A percentile compares a stretch with the other conserved stretches of the same genome.
Evolutionary conservation across 2,888 invertebrate genomes (phyloP).

Genomic region (Mylabris sibirica): DNA sequence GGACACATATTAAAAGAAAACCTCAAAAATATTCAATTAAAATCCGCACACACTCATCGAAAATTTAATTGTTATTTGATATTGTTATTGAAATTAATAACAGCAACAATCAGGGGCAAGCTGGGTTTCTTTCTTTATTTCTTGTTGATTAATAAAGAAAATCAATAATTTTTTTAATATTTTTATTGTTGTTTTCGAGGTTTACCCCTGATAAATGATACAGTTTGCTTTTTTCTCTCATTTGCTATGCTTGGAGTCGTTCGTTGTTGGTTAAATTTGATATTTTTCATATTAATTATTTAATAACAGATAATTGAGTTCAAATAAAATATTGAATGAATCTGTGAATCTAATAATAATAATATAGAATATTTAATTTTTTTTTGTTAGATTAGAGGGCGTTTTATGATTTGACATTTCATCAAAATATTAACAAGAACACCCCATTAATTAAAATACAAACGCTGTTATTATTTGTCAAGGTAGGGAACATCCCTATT

Average conservation of each 20-base stretch:
- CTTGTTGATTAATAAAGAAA: neutral
- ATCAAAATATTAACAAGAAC: constrained; percentile 14
- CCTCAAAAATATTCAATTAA: constrained; percentile 24
- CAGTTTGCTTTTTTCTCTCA: constrained; percentile 23
- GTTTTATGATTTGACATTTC: constrained; percentile 14
- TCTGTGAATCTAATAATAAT: neutral
- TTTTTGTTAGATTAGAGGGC: constrained; percentile 5
- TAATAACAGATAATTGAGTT: constrained; percentile 8
- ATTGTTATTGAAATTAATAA: constrained; percentile 24
- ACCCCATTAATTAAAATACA: neutral
- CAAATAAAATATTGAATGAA: constrained; percentile 1
- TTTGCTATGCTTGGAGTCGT: constrained; percentile 23
- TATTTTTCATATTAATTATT: constrained; percentile 11
- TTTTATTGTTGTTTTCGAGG: constrained; percentile 3
- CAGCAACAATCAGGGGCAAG: constrained; percentile 23
- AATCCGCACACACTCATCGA: constrained; percentile 35
- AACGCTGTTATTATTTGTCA: constrained; percentile 8
- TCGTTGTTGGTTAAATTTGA: constrained; percentile 21
- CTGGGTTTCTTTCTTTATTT: constrained; percentile 2
- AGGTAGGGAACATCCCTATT: neutral
- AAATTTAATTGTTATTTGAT: constrained; percentile 21
- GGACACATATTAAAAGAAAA: constrained; percentile 15
- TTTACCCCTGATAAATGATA: constrained; percentile 25
- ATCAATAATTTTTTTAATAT: neutral
- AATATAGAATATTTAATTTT: constrained; percentile 1